Base-by-base conservation (phyloP, 2,113 vertebrate genomes). In the Siniperca chuatsi region DNA sequence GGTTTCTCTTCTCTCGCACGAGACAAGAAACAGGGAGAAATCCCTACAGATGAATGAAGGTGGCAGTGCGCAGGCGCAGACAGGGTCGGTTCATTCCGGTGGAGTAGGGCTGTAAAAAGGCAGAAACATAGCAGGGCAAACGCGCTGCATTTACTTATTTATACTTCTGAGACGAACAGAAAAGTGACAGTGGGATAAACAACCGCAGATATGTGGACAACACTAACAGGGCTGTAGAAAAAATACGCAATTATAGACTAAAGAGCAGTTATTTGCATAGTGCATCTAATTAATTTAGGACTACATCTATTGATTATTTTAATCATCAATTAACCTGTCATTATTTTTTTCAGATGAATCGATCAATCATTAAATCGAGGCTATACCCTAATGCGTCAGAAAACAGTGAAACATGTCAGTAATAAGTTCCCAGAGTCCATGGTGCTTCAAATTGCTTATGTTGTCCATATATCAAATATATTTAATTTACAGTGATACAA, bases 51-150 rank as follows among this genome's bases (percentile, higher is more conserved):
- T 88, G 89, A 83, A 79, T 82, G 88, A 64, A 4, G 60, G 44
- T 0, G 29, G 2, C 21, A 82, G 50, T 87, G 91, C 95, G 94
- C 95, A 95, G 37, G 94, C 90, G 94, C 78, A 60, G 29, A 85
- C 4, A 3, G 46, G 81, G 54, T 76, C 61, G 75, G 83, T 86
- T 91, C 90, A 89, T 90, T 91, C 86, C 82, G 75, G 61, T 62
- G 68, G 85, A 82, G 84, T 74, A 64, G 35, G 48, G 75, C 67
- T 85, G 76, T n/a, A 72, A 86, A 78, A 62, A 67, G 65, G 48
- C 37, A 84, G 25, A 58, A 48, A 77, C 42, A 77, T 11, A 46
- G 61, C 71, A 81, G 68, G 44, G 61, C 58, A 60, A 40, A 86
- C 48, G 60, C 50, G 67, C 54, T 65, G 52, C 37, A 33, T 82